Conservation (phyloP, 2,113 vertebrate species). For the Stigmatopora nigra region DNA sequence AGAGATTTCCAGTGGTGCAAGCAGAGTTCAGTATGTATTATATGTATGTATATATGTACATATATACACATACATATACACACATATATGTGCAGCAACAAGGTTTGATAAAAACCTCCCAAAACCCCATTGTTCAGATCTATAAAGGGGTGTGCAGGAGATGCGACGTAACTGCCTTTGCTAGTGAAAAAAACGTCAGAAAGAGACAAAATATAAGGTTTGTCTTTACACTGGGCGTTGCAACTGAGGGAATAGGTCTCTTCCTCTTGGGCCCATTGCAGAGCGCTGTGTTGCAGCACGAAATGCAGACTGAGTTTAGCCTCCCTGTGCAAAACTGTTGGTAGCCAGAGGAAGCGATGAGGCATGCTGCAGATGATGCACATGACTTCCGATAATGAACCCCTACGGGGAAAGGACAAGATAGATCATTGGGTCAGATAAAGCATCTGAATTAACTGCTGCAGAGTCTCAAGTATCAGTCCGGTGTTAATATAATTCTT, state of each 20-base stretch:
- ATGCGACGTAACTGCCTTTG: slow-evolving; percentile 11
- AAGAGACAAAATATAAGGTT: neutral
- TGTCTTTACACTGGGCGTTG: fast-evolving
- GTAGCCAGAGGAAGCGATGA: slow-evolving; percentile 94
- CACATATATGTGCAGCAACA: neutral
- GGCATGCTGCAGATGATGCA: slow-evolving; percentile 87
- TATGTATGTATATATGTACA: neutral
- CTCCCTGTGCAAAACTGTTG: slow-evolving; percentile 96
- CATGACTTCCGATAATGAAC: slow-evolving; percentile 95
- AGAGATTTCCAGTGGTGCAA: neutral
- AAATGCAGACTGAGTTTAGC: slow-evolving; percentile 95
- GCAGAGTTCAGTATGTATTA: neutral
- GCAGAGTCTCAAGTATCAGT: too few relatives aligned
- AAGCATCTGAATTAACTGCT: neutral
- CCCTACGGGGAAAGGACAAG: slow-evolving; percentile 59
- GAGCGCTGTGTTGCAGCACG: slow-evolving; percentile 93
- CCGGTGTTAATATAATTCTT: too few relatives aligned
- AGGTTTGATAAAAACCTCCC: neutral
- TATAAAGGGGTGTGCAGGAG: slow-evolving; percentile 10
- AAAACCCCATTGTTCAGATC: neutral
- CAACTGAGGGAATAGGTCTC: slow-evolving; percentile 61
- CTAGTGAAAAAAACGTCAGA: slow-evolving; percentile 16
- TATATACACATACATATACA: too few relatives aligned
- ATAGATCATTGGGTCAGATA: neutral
- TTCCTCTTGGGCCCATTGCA: slow-evolving; percentile 89